These are phyloP conservation scores for Sphenopsis melanotis DNA, from an alignment of 2,797 vertebrate genomes.

Conservation along the genomic window DNA sequence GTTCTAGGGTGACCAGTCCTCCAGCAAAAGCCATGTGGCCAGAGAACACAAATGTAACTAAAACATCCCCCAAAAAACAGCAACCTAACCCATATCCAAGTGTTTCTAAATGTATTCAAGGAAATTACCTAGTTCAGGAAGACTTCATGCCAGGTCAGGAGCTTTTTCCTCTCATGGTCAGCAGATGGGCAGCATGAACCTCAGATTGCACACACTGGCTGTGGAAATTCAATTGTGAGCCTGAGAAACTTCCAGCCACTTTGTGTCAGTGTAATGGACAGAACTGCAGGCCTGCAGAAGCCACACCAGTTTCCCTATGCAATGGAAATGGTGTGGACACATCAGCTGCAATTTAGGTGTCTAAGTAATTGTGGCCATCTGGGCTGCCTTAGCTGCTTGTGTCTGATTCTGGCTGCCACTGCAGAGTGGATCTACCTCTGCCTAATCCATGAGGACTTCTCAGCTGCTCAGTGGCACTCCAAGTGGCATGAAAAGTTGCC, in stretches of 20 bases:
- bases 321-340: neutral
- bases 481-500: neutral
- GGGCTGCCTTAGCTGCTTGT: neutral
- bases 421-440: neutral
- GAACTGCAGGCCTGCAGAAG: neutral
- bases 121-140: neutral
- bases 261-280: rapidly evolving
- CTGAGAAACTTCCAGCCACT: neutral
- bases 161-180: neutral
- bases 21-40: neutral
- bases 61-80: neutral
- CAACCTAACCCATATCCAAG: neutral
- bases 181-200: neutral
- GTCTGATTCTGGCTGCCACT: neutral
- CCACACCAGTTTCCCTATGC: neutral
- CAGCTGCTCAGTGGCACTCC: neutral
- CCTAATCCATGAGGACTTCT: neutral
- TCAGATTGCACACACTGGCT: neutral
- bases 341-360: neutral
- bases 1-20: neutral
- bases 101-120: neutral
- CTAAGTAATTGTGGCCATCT: neutral
- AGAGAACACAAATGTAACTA: neutral
- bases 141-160: neutral
- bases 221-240: neutral